Conservation (phyloP, 1,140 invertebrate genomes). For the Drosophila cardini region DNA sequence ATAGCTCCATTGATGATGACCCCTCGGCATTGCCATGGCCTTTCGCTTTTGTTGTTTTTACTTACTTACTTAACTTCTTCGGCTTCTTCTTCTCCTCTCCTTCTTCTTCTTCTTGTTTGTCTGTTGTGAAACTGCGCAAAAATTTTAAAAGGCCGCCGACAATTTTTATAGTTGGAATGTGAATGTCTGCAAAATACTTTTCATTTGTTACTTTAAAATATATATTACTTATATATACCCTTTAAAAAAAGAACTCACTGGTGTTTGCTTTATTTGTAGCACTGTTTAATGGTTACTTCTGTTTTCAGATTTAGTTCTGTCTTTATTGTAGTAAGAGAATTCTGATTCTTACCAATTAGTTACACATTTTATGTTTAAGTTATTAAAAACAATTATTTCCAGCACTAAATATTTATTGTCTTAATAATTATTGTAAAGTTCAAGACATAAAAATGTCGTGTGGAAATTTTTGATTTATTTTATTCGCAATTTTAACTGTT, state of each 20-base stretch:
- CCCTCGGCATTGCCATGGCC: conserved; percentile 44
- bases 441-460: no score
- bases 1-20: conserved; percentile 43
- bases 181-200: conserved; percentile 40
- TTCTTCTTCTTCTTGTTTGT: conserved; percentile 8
- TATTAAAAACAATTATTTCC: background rate
- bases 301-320: no score
- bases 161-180: conserved; percentile 52
- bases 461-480: no score
- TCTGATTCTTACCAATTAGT: background rate
- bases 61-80: conserved; percentile 3
- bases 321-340: no score
- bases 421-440: background rate
- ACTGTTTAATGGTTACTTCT: no score
- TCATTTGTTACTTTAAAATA: background rate
- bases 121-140: conserved; percentile 42
- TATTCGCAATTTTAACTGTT: no score
- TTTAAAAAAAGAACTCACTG: no score
- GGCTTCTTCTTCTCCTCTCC: conserved; percentile 8
- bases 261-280: no score
- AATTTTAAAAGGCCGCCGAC: conserved; percentile 50
- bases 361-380: background rate
- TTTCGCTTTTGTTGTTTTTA: conserved; percentile 24
- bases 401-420: background rate
- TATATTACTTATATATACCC: no score